Evolutionary conservation across 2,888 invertebrate species (phyloP), one percentile per base, ranked within the genome.

Genomic region (Tetranychus truncatus): DNA sequence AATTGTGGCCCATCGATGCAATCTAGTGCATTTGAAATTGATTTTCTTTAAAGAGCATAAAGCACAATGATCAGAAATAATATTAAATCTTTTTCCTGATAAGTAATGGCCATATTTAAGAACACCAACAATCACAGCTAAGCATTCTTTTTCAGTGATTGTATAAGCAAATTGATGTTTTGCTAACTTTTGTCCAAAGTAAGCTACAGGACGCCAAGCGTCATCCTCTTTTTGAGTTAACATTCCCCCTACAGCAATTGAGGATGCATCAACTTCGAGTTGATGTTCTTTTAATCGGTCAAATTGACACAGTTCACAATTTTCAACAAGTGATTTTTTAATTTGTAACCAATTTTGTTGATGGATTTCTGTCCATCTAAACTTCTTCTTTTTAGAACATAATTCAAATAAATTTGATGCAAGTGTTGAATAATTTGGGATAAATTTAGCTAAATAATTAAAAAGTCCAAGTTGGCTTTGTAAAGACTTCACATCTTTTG

Each of bases 61-160:
- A 67, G 67, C 67, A 67, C 67, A 67, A 67, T 67, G 67, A 67
- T 67, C 67, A 8, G 20, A 20, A n/a, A 67, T n/a, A n/a, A 67
- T 67, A n/a, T 8, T 67, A 21, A 67, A 67, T 18, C 5, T 7
- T 67, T 21, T 67, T 18, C 67, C 67, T 1, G 8, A n/a, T 8
- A 67, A n/a, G 3, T 20, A 67, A 4, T 67, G 67, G 1, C 18
- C 8, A 4, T 20, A 67, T 67, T 67, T 67, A 20, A 67, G 67
- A 67, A 9, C 11, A n/a, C 15, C 67, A 1, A 67, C n/a, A 8
- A 67, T n/a, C 8, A n/a, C n/a, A 67, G 67, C 67, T 67, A 67
- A 67, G 18, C 20, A n/a, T n/a, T 67, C 67, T 4, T 67, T 67
- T 21, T 67, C 67, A 15, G n/a, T 20, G 7, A 67, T 21, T 2